phyloP scores from a whole-genome alignment of 1,140 invertebrate species.

The Conus betulinus region DNA sequence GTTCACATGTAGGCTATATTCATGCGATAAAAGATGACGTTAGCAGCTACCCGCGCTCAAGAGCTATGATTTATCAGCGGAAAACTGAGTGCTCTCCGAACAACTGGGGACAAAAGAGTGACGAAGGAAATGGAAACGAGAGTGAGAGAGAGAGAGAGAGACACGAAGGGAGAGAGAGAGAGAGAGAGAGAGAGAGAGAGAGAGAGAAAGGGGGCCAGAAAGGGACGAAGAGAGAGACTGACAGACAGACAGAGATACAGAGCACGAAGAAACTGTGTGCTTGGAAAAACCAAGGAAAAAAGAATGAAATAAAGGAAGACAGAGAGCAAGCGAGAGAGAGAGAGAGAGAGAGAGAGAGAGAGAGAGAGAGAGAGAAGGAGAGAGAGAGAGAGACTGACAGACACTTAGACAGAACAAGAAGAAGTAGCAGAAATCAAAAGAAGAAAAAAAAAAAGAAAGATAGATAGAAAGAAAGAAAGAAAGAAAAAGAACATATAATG shows the following conservation, averaged over 20 bases:
- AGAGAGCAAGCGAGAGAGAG: too few species aligned
- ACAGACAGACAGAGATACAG: background rate
- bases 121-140: background rate
- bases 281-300: background rate
- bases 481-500: too few species aligned
- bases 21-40: too few species aligned
- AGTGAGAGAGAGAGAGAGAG: too few species aligned
- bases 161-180: background rate
- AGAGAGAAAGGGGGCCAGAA: background rate
- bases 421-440: too few species aligned
- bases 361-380: conserved; percentile 18
- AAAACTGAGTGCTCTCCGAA: too few species aligned
- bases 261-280: conserved; percentile 19
- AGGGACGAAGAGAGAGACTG: too few species aligned
- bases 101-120: background rate
- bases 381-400: conserved; percentile 11
- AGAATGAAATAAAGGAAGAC: background rate
- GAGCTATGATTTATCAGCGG: too few species aligned
- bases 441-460: too few species aligned
- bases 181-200: conserved; percentile 32
- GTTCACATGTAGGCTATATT: too few species aligned
- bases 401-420: background rate
- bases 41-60: too few species aligned
- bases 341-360: background rate
- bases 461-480: too few species aligned